Conservation (phyloP, 2,113 vertebrate genomes). For the Tupaia tana region DNA sequence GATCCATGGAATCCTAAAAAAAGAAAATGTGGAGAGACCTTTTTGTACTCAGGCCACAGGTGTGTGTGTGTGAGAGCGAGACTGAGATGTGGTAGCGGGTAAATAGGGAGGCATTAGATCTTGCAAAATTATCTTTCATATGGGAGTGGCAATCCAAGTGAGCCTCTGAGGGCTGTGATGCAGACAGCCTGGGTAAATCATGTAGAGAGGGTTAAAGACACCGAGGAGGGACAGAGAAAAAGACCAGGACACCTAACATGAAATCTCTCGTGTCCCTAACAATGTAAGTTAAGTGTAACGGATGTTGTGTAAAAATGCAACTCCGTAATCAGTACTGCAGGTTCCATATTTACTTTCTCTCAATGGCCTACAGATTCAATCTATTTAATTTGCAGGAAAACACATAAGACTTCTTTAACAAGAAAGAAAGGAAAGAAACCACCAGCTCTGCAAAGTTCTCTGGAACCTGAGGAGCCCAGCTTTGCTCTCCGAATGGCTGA, state of each 20-base stretch:
- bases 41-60: not conserved
- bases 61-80: not conserved
- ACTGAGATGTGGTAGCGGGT: rapidly evolving
- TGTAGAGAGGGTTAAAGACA: not conserved
- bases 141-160: not conserved
- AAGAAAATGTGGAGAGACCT: not conserved
- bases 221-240: not conserved
- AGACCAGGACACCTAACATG: conserved; percentile 56
- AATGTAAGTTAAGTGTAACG: conserved; percentile 61
- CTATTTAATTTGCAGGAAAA: conserved; percentile 39
- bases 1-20: not conserved
- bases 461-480: conserved; percentile 6
- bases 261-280: conserved; percentile 63
- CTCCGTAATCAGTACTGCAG: conserved; percentile 69
- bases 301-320: conserved; percentile 61
- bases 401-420: conserved; percentile 41
- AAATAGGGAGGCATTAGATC: not conserved
- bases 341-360: conserved; percentile 69
- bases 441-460: conserved; percentile 11
- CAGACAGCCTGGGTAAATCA: not conserved
- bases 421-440: not conserved
- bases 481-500: not conserved
- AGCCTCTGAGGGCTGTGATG: not conserved
- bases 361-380: conserved; percentile 30
- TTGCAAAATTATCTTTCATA: not conserved